These are phyloP conservation scores for Troides helena DNA, from an alignment of 2,888 invertebrate species.

Conservation along the genomic window DNA sequence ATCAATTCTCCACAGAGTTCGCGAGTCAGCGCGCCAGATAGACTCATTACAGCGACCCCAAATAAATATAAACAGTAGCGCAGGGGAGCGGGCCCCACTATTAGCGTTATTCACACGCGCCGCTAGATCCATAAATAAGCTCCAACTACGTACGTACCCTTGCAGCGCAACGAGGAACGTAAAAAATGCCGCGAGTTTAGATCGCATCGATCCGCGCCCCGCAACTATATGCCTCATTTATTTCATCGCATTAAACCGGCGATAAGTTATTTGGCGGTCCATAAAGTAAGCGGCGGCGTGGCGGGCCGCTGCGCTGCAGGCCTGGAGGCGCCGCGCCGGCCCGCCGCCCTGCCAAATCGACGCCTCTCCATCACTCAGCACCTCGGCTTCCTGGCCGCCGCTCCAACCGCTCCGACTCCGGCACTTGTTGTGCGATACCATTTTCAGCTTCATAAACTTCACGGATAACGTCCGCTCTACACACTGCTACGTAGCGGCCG, in stretches of 20 bases:
- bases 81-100: conserved; percentile 69
- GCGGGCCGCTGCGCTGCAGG: conserved; percentile 48
- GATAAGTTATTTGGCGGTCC: conserved; percentile 79
- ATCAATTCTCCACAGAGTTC: conserved; percentile 79
- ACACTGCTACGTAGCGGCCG: not conserved
- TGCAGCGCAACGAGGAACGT: conserved; percentile 41
- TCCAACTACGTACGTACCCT: conserved; percentile 62
- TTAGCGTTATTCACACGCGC: conserved; percentile 78
- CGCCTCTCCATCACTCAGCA: conserved; percentile 60
- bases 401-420: conserved; percentile 63
- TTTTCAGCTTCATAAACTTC: conserved; percentile 65
- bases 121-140: conserved; percentile 76
- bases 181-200: conserved; percentile 66
- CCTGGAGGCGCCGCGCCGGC: conserved; percentile 60
- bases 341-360: conserved; percentile 68
- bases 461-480: conserved; percentile 37
- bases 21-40: conserved; percentile 78
- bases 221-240: conserved; percentile 75
- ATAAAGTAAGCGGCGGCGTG: conserved; percentile 65
- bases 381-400: conserved; percentile 66
- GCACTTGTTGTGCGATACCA: conserved; percentile 57
- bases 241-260: conserved; percentile 77
- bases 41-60: conserved; percentile 77
- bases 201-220: conserved; percentile 68
- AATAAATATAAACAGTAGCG: conserved; percentile 79